These are phyloP conservation scores for Pyrocoelia pectoralis DNA, from an alignment of 2,888 invertebrate species.

Conservation along the genomic window DNA sequence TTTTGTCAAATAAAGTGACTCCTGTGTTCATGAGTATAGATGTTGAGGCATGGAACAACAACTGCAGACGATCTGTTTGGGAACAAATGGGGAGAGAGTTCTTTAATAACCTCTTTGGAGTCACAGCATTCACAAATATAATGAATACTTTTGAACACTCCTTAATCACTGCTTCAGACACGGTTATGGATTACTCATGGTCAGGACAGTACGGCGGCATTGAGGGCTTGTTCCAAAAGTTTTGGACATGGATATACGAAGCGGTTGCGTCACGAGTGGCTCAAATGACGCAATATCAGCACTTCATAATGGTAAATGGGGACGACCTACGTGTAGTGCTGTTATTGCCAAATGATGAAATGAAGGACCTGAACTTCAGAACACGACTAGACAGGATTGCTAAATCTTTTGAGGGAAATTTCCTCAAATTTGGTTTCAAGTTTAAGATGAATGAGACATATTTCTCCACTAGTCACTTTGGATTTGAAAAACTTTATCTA, in stretches of 20 bases:
- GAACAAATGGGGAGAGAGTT: constrained; percentile 3
- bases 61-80: not conserved
- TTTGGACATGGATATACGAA: constrained; percentile 8
- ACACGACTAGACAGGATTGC: no score
- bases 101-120: no score
- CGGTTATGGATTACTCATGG: not conserved
- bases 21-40: constrained; percentile 1
- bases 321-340: not conserved
- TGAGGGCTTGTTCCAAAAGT: constrained; percentile 10
- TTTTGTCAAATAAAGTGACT: no score
- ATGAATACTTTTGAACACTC: constrained; percentile 2
- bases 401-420: not conserved
- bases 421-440: constrained; percentile 4
- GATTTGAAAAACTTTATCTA: not conserved
- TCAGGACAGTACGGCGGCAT: not conserved
- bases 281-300: no score
- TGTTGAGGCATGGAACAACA: not conserved
- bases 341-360: not conserved
- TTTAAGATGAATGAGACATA: constrained; percentile 5
- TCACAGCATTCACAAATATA: not conserved
- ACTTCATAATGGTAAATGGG: constrained; percentile 6
- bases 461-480: not conserved
- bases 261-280: not conserved
- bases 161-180: not conserved
- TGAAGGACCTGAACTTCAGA: no score